phyloP scores from a whole-genome alignment of 2,113 vertebrate species.

The Pteronura brasiliensis region DNA sequence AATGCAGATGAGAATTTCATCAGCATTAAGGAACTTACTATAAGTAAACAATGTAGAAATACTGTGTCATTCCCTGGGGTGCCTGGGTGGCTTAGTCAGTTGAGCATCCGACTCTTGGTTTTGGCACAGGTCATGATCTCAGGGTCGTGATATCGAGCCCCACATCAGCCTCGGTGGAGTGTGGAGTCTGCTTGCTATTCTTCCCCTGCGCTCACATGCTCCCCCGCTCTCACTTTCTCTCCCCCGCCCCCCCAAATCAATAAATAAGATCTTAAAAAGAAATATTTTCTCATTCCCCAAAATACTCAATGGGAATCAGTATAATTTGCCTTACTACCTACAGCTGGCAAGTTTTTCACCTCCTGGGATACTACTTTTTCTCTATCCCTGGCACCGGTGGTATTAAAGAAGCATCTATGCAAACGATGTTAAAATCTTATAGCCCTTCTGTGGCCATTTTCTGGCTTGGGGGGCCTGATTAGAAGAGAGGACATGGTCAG shows the following conservation, averaged over 20 bases:
- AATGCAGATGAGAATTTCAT: conserved; percentile 20
- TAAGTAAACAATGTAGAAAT: background rate
- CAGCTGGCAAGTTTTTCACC: background rate
- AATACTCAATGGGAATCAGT: background rate
- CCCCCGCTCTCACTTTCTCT: no score
- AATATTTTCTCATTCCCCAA: background rate
- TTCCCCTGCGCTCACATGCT: background rate
- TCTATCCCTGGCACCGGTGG: background rate
- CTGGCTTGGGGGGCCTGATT: background rate
- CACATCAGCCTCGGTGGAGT: background rate
- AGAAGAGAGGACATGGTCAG: background rate
- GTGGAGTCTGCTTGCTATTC: background rate
- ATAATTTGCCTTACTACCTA: background rate
- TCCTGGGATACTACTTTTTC: background rate
- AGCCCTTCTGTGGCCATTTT: background rate
- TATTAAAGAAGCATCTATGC: background rate
- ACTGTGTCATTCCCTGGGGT: background rate
- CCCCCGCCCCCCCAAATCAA: background rate
- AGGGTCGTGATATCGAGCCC: background rate
- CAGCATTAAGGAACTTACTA: background rate
- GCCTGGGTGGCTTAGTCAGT: background rate
- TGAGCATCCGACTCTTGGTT: background rate
- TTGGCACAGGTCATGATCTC: background rate
- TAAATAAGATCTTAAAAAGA: background rate
- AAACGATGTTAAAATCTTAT: background rate